phyloP scores from a whole-genome alignment of 2,797 vertebrate species.

The Arctocebus calabarensis region DNA sequence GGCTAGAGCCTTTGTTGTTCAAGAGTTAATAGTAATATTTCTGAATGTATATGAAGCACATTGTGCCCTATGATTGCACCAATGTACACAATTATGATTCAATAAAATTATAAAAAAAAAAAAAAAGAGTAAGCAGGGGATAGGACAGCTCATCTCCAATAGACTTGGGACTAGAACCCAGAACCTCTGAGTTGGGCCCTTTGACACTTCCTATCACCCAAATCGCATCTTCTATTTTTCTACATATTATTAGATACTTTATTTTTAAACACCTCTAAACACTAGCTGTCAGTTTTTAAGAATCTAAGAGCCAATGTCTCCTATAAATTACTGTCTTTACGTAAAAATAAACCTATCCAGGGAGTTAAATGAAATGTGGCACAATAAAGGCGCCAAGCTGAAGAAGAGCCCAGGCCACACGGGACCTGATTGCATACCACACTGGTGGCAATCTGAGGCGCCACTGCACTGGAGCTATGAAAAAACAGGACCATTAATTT shows the following conservation, averaged over 20 bases:
- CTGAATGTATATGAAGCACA: no score
- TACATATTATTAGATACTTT: neutral
- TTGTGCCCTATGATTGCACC: no score
- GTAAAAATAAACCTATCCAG: neutral
- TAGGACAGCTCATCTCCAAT: neutral
- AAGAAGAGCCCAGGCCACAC: neutral
- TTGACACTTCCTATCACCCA: neutral
- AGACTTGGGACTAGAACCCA: neutral
- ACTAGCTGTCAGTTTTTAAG: neutral
- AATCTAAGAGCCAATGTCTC: neutral
- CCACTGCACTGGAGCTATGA: neutral
- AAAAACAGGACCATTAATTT: slow-evolving; percentile 7
- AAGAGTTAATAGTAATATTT: no score
- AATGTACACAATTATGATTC: no score
- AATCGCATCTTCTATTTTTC: neutral
- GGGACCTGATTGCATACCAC: slow-evolving; percentile 54
- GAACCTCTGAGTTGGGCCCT: neutral
- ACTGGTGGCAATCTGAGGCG: neutral
- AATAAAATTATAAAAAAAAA: no score
- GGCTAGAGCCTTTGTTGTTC: no score
- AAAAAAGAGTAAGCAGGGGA: neutral
- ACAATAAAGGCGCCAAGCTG: neutral
- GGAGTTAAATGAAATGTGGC: neutral
- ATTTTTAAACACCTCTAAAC: slow-evolving; percentile 18
- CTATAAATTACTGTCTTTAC: neutral